Percentiles rank a stretch among this genome's conserved stretches.
Evolutionary conservation across 1,140 invertebrate species (phyloP).

Genomic region (Berghia stephanieae): DNA sequence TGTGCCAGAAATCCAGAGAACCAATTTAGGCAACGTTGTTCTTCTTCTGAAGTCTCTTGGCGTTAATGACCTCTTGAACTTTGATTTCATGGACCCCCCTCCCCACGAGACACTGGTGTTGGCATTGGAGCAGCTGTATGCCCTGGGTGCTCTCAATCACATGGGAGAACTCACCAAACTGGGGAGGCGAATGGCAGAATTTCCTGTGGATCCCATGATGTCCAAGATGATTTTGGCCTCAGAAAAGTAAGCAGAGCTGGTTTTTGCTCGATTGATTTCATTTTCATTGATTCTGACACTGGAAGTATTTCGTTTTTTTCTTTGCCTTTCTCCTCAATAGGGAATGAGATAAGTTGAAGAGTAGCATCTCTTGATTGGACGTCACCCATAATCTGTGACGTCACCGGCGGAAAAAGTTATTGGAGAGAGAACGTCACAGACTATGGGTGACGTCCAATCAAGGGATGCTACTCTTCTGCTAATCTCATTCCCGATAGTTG

Average conservation of each 20-base stretch:
- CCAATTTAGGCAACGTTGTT: slow-evolving; percentile 68
- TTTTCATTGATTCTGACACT: no score
- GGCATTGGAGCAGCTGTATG: slow-evolving; percentile 97
- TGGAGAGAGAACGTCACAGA: no score
- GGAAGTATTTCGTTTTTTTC: no score
- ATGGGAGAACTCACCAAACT: slow-evolving; percentile 95
- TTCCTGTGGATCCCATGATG: slow-evolving; percentile 99
- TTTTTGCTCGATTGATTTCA: no score
- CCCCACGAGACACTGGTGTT: slow-evolving; percentile 94
- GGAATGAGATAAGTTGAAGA: no score
- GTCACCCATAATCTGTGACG: no score
- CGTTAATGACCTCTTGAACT: slow-evolving; percentile 97
- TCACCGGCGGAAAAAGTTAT: no score
- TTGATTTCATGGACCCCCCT: slow-evolving; percentile 98
- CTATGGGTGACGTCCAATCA: no score
- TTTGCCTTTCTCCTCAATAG: no score
- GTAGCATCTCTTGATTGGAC: no score
- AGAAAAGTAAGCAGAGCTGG: slow-evolving; percentile 78
- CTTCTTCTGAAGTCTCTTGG: slow-evolving; percentile 65
- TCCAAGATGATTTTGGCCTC: slow-evolving; percentile 98
- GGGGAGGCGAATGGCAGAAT: slow-evolving; percentile 98
- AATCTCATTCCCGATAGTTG: no score
- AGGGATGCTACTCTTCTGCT: no score
- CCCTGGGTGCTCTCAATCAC: slow-evolving; percentile 97
- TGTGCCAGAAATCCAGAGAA: slow-evolving; percentile 80